phyloP scores from a whole-genome alignment of 2,888 invertebrate species.

The Dendrolimus pini region DNA sequence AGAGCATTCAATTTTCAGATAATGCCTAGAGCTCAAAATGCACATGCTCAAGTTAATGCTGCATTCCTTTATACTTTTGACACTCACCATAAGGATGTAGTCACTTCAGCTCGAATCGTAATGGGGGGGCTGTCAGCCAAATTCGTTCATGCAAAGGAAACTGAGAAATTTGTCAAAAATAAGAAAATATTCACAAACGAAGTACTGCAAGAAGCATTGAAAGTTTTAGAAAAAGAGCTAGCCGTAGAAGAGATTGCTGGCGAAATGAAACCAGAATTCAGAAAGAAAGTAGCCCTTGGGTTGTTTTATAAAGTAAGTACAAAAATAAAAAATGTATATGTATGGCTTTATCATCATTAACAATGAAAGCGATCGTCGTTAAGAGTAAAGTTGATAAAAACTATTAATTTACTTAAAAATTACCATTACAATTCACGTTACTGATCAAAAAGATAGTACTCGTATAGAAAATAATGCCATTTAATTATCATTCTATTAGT shows the following conservation, averaged over 20 bases:
- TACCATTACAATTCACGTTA: too few relatives aligned
- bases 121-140: slow-evolving; percentile 73
- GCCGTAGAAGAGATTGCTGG: slow-evolving; percentile 57
- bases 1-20: slow-evolving; percentile 63
- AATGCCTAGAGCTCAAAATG: slow-evolving; percentile 83
- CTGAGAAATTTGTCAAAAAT: slow-evolving; percentile 64
- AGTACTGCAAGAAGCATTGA: slow-evolving; percentile 69
- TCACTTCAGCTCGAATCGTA: slow-evolving; percentile 75
- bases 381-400: too few relatives aligned
- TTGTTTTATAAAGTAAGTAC: slow-evolving; percentile 80
- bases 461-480: neutral
- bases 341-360: too few relatives aligned
- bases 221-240: slow-evolving; percentile 71
- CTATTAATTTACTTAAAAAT: too few relatives aligned
- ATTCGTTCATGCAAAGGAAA: slow-evolving; percentile 76
- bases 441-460: too few relatives aligned
- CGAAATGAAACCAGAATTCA: slow-evolving; percentile 76
- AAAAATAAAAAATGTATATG: too few relatives aligned
- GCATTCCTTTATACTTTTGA: slow-evolving; percentile 80
- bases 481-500: neutral
- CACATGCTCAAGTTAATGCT: slow-evolving; percentile 85
- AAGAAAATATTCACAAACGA: slow-evolving; percentile 60
- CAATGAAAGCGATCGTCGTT: too few relatives aligned
- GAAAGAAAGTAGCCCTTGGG: slow-evolving; percentile 76
- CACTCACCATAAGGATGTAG: slow-evolving; percentile 19